phyloP scores from a whole-genome alignment of 2,888 invertebrate genomes.

The Andricus curvator region DNA sequence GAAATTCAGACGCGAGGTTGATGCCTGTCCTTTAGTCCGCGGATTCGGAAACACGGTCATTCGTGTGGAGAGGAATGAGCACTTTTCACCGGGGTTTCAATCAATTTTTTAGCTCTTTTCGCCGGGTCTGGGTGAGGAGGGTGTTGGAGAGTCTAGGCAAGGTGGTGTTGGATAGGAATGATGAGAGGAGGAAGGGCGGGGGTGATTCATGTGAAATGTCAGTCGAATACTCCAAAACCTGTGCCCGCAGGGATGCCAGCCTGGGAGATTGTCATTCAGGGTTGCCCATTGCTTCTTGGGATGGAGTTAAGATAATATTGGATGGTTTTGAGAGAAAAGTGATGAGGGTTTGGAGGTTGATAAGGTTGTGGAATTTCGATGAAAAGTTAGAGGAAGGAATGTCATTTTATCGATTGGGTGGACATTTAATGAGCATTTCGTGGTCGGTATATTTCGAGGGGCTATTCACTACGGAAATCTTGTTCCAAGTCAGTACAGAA shows the following conservation, averaged over 20 bases:
- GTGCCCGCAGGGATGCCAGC: conserved; percentile 9
- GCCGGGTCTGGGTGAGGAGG: not conserved
- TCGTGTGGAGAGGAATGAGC: not conserved
- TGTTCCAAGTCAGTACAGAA: too few species aligned
- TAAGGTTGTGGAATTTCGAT: conserved; percentile 9
- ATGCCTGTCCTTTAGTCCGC: conserved; percentile 12
- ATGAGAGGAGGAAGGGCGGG: not conserved
- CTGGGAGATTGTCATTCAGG: not conserved
- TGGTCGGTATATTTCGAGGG: not conserved
- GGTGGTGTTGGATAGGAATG: conserved; percentile 15
- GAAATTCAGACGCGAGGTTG: conserved; percentile 22
- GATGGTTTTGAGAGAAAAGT: not conserved
- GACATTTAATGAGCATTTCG: not conserved
- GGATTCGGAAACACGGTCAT: not conserved
- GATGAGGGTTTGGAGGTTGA: not conserved
- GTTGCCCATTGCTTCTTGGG: not conserved
- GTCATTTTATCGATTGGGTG: conserved; percentile 22
- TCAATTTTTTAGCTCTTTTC: not conserved
- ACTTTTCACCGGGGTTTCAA: not conserved
- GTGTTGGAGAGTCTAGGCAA: not conserved
- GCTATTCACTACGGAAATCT: too few species aligned
- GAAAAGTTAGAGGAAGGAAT: conserved; percentile 18
- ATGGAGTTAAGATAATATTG: not conserved
- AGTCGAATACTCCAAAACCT: conserved; percentile 30
- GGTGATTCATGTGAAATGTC: conserved; percentile 37